Evolutionary conservation across 2,888 invertebrate species (phyloP), one percentile per base, ranked within the genome.

Genomic region (Drosophila demipolita): DNA sequence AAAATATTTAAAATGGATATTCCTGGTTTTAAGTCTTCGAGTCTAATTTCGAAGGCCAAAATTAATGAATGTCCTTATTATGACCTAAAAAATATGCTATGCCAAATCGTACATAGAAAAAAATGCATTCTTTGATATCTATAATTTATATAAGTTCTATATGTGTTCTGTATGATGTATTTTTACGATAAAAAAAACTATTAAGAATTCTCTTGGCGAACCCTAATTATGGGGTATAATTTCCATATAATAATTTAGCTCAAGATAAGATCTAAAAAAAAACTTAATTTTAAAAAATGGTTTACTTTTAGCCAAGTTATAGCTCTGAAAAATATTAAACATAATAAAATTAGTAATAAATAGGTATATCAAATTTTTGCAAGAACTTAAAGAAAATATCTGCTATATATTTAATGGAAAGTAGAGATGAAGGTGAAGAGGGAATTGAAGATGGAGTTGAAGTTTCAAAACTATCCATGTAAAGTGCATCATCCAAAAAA

Each of bases 51-150:
- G 8, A 11, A 26, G 1, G 1, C 9, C 1, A 5, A 5, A 5
- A 26, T 9, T 49, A 12, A 3, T 15, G 3, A 23, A 45, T 15
- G 20, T 3, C 7, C 7, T 23, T 8, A 3, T 12, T 2, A 9
- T 5, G 32, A n/a, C n/a, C 23, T n/a, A 11, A 64, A 38, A 62
- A 9, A 32, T 62, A n/a, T 62, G 62, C 64, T 38, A 49, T 15
- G 8, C 12, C 12, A 38, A 42, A 54, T 52, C 12, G 36, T 26
- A 20, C 6, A 6, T 20, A 20, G 12, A 20, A 1, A 7, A 45
- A 20, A 3, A 7, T 12, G 1, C 12, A 12, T 26, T 26, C 26
- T 26, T 26, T 5, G 26, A 29, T 29, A 29, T 29, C 29, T 29
- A 29, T 29, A 29, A 29, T 29, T 29, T 29, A 29, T 29, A 5